phyloP scores from a whole-genome alignment of 1,140 invertebrate genomes.

The Aphelenchoides besseyi region DNA sequence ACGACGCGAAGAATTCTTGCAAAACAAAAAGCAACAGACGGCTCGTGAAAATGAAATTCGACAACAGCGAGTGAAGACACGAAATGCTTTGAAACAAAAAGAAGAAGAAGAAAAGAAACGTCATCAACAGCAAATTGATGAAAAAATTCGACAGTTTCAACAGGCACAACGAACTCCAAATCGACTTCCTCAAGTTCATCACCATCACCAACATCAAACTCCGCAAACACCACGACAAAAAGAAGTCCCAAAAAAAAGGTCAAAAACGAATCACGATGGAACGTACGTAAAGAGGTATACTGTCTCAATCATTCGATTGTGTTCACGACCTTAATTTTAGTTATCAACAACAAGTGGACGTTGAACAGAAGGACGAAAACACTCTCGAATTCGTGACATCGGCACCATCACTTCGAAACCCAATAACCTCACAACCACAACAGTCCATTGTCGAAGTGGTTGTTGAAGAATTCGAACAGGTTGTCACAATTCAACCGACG shows the following conservation, averaged over 20 bases:
- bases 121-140: slow-evolving; percentile 18
- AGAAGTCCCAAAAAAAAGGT: slow-evolving; percentile 3
- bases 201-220: too few species aligned
- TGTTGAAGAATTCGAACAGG: slow-evolving; percentile 11
- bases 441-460: too few species aligned
- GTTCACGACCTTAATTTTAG: not conserved
- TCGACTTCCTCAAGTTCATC: not conserved
- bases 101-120: slow-evolving; percentile 25
- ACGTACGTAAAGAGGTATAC: not conserved
- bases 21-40: slow-evolving; percentile 3
- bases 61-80: slow-evolving; percentile 17
- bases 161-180: slow-evolving; percentile 8
- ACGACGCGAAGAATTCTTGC: slow-evolving; percentile 7
- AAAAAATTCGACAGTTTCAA: slow-evolving; percentile 14
- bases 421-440: too few species aligned
- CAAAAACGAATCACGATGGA: not conserved
- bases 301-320: not conserved
- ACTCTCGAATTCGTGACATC: not conserved
- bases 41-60: slow-evolving; percentile 18
- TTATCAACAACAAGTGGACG: slow-evolving; percentile 11
- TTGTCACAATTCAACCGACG: not conserved
- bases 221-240: slow-evolving; percentile 21
- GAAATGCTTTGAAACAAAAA: slow-evolving; percentile 17
- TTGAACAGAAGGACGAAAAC: slow-evolving; percentile 17
- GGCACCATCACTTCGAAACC: not conserved